These are phyloP conservation scores for Theristus sp. DNA, from an alignment of 2,888 invertebrate species.

Conservation along the genomic window DNA sequence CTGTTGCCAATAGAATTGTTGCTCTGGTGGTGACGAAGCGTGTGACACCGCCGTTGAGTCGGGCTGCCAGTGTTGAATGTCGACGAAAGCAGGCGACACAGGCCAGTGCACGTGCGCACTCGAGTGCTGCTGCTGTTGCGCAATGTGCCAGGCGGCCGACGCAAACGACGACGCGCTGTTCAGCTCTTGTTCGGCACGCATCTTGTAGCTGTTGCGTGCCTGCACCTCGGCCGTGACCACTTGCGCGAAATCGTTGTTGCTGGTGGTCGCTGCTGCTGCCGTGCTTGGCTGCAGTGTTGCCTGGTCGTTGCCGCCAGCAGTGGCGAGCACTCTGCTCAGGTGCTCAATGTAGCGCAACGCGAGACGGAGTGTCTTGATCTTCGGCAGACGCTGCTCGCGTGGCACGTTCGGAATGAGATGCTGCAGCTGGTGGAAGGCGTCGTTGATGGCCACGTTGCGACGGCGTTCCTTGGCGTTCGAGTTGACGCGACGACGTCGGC, in stretches of 20 bases:
- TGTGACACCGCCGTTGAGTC: too few species aligned
- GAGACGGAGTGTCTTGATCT: constrained; percentile 10
- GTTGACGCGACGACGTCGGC: neutral
- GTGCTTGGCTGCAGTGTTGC: neutral
- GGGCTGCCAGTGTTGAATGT: too few species aligned
- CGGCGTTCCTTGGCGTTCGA: constrained; percentile 7
- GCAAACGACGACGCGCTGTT: too few species aligned
- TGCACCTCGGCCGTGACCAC: constrained; percentile 8
- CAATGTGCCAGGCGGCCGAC: too few species aligned
- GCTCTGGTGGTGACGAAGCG: too few species aligned
- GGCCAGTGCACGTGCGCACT: too few species aligned
- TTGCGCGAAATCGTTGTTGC: constrained; percentile 5
- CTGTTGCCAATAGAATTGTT: too few species aligned
- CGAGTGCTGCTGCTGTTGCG: too few species aligned
- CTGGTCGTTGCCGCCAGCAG: neutral
- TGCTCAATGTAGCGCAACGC: constrained; percentile 7
- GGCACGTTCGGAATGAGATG: constrained; percentile 2
- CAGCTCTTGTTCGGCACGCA: neutral
- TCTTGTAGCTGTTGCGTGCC: constrained; percentile 1
- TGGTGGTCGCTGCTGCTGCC: neutral
- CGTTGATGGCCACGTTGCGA: constrained; percentile 9
- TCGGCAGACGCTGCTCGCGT: constrained; percentile 6
- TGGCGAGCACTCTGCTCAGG: neutral
- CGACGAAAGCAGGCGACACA: too few species aligned
- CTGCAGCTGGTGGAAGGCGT: constrained; percentile 7